Evolutionary conservation across 2,888 invertebrate species (phyloP).

Genomic region (Philonicus albiceps): DNA sequence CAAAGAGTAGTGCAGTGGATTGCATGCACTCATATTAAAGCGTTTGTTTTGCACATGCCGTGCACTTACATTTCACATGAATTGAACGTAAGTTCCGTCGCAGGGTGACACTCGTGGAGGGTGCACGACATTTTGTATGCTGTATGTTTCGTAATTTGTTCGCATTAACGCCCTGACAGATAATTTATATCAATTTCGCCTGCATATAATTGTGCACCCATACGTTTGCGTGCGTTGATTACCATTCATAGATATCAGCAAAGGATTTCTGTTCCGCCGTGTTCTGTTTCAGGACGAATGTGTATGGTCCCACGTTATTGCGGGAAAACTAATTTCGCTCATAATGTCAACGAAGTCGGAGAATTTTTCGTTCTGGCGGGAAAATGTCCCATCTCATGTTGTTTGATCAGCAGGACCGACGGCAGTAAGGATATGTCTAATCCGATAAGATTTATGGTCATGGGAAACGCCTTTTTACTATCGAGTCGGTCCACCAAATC

Average conservation of each 20-base stretch:
- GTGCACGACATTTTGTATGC: background rate
- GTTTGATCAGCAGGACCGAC: slow-evolving; percentile 34
- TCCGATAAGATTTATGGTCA: slow-evolving; percentile 48
- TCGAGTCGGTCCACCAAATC: slow-evolving; percentile 4
- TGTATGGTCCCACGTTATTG: background rate
- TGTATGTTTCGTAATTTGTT: slow-evolving; percentile 44
- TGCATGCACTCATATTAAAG: background rate
- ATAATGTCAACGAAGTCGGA: slow-evolving; percentile 14
- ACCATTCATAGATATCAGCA: background rate
- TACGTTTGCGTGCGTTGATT: background rate
- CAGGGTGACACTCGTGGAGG: background rate
- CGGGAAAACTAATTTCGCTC: slow-evolving; percentile 22
- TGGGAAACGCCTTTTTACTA: slow-evolving; percentile 46
- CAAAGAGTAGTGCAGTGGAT: background rate
- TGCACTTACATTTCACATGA: background rate
- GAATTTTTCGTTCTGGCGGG: slow-evolving; percentile 5
- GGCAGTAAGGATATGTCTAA: slow-evolving; percentile 43
- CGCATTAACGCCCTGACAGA: slow-evolving; percentile 45
- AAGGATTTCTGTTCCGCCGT: background rate
- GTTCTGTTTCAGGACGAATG: background rate
- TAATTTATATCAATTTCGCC: slow-evolving; percentile 47
- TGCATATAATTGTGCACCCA: slow-evolving; percentile 27
- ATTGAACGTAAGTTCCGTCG: background rate
- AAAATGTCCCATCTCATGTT: slow-evolving; percentile 10
- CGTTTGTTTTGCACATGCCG: background rate